Conservation (phyloP, 2,888 invertebrate genomes). For the Rhorus exstirpatorius region DNA sequence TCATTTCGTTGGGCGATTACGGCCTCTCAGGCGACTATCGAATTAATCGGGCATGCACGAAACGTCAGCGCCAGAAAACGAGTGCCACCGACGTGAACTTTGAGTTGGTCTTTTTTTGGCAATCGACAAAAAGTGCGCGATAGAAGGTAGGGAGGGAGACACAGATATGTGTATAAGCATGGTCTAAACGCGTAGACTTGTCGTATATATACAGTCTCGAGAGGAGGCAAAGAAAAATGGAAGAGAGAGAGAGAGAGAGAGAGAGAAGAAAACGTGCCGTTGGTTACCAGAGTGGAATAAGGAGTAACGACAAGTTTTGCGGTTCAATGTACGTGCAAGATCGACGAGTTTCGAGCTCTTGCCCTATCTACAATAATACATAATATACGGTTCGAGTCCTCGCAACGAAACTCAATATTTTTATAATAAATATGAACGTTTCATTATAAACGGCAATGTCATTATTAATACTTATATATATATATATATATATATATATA, state of each 20-base stretch:
- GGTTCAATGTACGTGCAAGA: conserved; percentile 57
- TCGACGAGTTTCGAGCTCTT: conserved; percentile 33
- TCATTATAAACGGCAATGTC: too few relatives aligned
- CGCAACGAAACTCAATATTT: background rate
- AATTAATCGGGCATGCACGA: conserved; percentile 72
- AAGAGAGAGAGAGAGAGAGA: too few relatives aligned
- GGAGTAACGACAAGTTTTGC: conserved; percentile 49
- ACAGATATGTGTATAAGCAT: conserved; percentile 1
- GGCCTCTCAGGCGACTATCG: conserved; percentile 59
- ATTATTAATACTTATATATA: too few relatives aligned
- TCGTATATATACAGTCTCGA: background rate
- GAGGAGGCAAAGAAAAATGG: conserved; percentile 22
- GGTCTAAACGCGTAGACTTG: background rate
- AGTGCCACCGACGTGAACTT: conserved; percentile 69
- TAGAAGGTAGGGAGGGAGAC: conserved; percentile 17
- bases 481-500: too few relatives aligned
- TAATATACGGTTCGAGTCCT: background rate
- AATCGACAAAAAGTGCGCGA: conserved; percentile 34
- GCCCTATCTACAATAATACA: background rate
- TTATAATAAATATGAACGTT: background rate
- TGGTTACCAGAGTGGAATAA: conserved; percentile 52
- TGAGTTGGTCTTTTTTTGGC: conserved; percentile 48
- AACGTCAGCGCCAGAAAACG: conserved; percentile 72
- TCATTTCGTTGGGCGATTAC: conserved; percentile 31
- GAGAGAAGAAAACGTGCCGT: conserved; percentile 43